Evolutionary conservation across 2,888 invertebrate genomes (phyloP), one percentile per base, ranked within the genome.

Genomic region (Abrostola triplasia): DNA sequence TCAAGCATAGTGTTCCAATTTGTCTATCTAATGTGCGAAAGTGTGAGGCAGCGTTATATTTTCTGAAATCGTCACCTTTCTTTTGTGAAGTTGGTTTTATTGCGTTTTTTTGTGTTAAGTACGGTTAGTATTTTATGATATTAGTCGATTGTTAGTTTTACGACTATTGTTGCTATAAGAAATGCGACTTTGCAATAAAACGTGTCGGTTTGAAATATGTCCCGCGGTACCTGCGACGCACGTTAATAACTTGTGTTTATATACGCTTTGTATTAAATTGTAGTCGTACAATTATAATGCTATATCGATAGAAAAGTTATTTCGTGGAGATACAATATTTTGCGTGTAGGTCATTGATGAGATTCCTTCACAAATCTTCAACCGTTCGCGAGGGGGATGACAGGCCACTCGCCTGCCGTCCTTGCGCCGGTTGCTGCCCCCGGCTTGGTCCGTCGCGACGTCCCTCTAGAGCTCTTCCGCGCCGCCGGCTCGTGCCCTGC

Each of bases 11-110:
- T 52, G 64, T 63, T 6, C 24, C 36, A 5, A n/a, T 44, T 44
- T 1, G 2, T 7, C 12, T 12, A 12, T 6, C 10, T 12, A 6
- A 12, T 4, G 13, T 13, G 44, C 4, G 13, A 10, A 10, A 6
- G 63, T 36, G 36, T 13, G 12, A 41, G 40, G 49, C 10, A 58
- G n/a, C 5, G 40, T 70, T 47, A 58, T 59, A 60, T 56, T 70
- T 70, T 51, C 57, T 57, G 66, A 73, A 79, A 70, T 79, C 69
- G 70, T 75, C 79, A 73, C 75, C 67, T 79, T 73, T 64, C 52
- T 53, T 77, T 75, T 69, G 70, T 77, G 51, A 70, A 67, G 67
- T 64, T 40, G 50, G 60, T 64, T 76, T 78, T 76, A 78, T 76
- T 48, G 44, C 37, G 38, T 48, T 67, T 70, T 65, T 59, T 55